These are phyloP conservation scores for Seriola aureovittata DNA, from an alignment of 2,113 vertebrate genomes.

Conservation along the genomic window DNA sequence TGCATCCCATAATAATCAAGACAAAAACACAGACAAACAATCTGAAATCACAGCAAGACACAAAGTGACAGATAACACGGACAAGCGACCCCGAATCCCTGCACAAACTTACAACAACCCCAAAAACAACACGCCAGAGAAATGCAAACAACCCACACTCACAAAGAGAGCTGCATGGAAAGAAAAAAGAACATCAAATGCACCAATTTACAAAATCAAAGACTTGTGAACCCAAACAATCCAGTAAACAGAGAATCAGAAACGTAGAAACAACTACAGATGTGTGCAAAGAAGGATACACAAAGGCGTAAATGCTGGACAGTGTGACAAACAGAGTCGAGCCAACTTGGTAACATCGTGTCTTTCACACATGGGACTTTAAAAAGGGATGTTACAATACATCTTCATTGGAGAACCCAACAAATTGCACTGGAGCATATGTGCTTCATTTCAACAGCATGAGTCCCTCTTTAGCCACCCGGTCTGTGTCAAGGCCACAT, in stretches of 20 bases:
- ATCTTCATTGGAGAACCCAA: not conserved
- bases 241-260: constrained; percentile 42
- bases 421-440: not conserved
- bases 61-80: constrained; percentile 72
- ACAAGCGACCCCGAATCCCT: constrained; percentile 22
- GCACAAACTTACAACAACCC: constrained; percentile 45
- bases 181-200: constrained; percentile 27
- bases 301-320: constrained; percentile 44
- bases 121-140: constrained; percentile 32
- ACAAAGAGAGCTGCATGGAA: not conserved
- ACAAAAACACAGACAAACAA: constrained; percentile 73
- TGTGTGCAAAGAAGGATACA: constrained; percentile 35
- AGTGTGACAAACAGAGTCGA: constrained; percentile 41
- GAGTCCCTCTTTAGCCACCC: constrained; percentile 18
- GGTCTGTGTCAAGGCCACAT: constrained; percentile 28
- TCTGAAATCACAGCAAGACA: constrained; percentile 71
- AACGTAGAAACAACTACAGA: constrained; percentile 32
- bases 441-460: constrained; percentile 16
- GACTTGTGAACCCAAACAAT: constrained; percentile 51
- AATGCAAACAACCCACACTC: constrained; percentile 43
- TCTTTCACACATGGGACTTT: constrained; percentile 18
- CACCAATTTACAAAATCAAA: constrained; percentile 54
- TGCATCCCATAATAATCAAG: constrained; percentile 85
- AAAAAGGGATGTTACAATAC: not conserved
- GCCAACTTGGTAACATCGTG: not conserved